Conservation (phyloP, 2,888 invertebrate genomes). For the Sepiola atlantica region DNA sequence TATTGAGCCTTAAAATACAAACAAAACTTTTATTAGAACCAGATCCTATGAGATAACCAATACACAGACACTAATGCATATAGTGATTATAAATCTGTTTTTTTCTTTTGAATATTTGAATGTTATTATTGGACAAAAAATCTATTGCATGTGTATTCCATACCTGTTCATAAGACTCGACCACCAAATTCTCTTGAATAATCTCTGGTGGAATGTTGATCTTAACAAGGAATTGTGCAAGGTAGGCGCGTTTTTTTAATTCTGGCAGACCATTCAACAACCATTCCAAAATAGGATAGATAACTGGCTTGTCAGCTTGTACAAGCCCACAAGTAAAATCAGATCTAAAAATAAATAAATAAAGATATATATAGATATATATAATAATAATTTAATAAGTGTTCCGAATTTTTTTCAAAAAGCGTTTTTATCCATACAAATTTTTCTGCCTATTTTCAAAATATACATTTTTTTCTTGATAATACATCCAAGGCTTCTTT, state of each 20-base stretch:
- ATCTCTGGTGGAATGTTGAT: slow-evolving; percentile 86
- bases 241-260: slow-evolving; percentile 87
- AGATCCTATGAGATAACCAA: no score
- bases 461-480: no score
- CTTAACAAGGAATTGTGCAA: slow-evolving; percentile 81
- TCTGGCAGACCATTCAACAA: slow-evolving; percentile 83
- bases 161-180: slow-evolving; percentile 81
- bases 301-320: slow-evolving; percentile 83
- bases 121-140: background rate
- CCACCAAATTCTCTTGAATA: slow-evolving; percentile 83
- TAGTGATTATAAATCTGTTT: no score
- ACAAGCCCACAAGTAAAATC: slow-evolving; percentile 81
- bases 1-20: no score
- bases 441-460: no score
- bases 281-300: slow-evolving; percentile 88
- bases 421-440: no score
- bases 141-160: background rate
- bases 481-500: no score
- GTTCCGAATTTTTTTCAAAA: no score
- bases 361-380: background rate
- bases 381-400: no score
- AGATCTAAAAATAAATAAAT: slow-evolving; percentile 74
- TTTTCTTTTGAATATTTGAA: background rate
- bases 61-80: no score
- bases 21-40: no score